Base-by-base conservation (phyloP, 2,888 invertebrate species). In the Emmelina monodactyla region DNA sequence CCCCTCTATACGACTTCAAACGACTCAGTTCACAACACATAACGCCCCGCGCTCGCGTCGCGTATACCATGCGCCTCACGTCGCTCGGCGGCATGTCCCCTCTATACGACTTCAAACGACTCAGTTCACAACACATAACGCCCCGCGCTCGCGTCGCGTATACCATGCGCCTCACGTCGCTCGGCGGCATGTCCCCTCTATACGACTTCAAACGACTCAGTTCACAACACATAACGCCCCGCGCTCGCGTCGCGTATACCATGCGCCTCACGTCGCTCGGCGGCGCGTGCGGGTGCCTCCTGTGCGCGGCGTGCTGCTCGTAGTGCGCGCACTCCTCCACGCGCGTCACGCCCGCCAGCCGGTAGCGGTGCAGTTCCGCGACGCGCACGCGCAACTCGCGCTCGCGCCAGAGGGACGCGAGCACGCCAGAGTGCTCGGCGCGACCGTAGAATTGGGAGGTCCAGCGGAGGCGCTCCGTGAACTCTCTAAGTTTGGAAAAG, bases 371-470 rank as follows among this genome's bases (percentile, higher is more conserved):
- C 29, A 93, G 71, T 71, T 96, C 96, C 1, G 88, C 87, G 14
- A 95, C 82, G 4, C 95, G 84, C 50, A 89, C 83, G 45, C 93
- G 86, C 39, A 96, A 76, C 58, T 94, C 94, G 46, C 89, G 86
- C 70, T 96, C 94, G 37, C 91, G 84, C 70, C 91, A 89, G 35
- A 94, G 66, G 41, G 89, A 92, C 3, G 85, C 85, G 33, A 91
- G 80, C 16, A 94, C 85, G 41, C 89, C 85, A 40, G 91, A 88
- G 51, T 94, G 91, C 63, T 96, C 95, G 37, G 88, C 84, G 16
- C 90, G 86, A 1, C 93, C 90, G 59, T 91, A 89, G 75, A 95
- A 95, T 62, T 94, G 94, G 2, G 93, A 88, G 55, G 93, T 91
- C 43, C 91, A 88, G 22, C 91, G 84, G 67, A 95, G 85, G 25